Evolutionary conservation across 2,888 invertebrate species (phyloP).

Genomic region (Ophioninae sp.): DNA sequence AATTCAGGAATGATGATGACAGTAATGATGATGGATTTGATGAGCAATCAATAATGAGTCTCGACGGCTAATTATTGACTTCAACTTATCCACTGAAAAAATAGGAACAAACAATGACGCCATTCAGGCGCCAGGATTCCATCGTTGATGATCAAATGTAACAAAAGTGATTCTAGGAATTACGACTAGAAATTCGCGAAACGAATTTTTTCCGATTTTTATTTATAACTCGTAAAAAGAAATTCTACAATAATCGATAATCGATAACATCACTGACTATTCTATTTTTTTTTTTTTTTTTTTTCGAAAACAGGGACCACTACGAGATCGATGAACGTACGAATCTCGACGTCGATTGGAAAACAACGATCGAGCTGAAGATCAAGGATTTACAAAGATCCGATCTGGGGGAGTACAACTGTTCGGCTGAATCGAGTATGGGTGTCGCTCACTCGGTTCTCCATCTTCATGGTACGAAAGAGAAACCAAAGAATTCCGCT

Average conservation of each 20-base stretch:
- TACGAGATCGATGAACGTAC: conserved; percentile 85
- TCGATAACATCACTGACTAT: conserved; percentile 19
- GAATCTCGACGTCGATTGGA: conserved; percentile 83
- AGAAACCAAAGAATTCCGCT: conserved; percentile 59
- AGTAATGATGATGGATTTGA: too few species aligned
- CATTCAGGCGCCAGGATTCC: too few species aligned
- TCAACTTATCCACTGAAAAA: too few species aligned
- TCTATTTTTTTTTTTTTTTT: background rate
- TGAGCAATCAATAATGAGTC: too few species aligned
- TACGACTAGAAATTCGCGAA: too few species aligned
- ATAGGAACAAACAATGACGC: too few species aligned
- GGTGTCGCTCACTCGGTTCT: conserved; percentile 87
- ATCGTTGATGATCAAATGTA: too few species aligned
- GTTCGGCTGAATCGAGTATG: conserved; percentile 87
- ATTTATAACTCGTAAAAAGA: background rate
- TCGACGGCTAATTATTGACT: too few species aligned
- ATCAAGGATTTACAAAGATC: conserved; percentile 84
- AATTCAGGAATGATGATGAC: too few species aligned
- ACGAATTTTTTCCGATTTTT: background rate
- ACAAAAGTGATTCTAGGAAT: too few species aligned
- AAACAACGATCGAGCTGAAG: conserved; percentile 84
- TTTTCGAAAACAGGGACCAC: conserved; percentile 83
- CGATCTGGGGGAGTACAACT: conserved; percentile 87
- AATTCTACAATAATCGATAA: background rate
- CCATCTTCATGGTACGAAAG: conserved; percentile 84